These are phyloP conservation scores for Rhynchonema sp. DNA, from an alignment of 2,888 invertebrate genomes.

Conservation along the genomic window DNA sequence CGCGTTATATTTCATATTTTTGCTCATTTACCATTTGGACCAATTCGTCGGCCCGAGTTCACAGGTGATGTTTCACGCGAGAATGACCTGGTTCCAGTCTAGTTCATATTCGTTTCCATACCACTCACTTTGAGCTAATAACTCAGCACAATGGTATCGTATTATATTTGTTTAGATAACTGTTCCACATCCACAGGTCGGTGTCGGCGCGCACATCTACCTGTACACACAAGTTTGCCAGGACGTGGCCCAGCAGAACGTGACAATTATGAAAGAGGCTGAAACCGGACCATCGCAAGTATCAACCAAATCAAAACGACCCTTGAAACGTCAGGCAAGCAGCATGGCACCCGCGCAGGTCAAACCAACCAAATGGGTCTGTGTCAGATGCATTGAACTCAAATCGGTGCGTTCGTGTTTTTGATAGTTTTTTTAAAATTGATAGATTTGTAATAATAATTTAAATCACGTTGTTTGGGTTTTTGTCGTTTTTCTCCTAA, in stretches of 20 bases:
- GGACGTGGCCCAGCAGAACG: conserved; percentile 78
- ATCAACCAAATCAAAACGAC: conserved; percentile 10
- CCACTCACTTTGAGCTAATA: no score
- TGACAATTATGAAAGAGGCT: conserved; percentile 53
- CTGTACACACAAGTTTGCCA: conserved; percentile 69
- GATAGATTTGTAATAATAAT: no score
- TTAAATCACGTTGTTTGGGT: no score
- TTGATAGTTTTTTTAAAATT: neutral
- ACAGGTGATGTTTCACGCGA: no score
- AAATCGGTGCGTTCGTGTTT: conserved; percentile 10
- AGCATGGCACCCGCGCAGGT: conserved; percentile 40
- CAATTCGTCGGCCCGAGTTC: no score
- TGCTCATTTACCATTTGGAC: no score
- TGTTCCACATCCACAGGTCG: conserved; percentile 7
- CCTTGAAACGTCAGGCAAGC: conserved; percentile 5
- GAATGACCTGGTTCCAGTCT: no score
- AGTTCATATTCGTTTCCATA: no score
- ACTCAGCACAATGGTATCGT: no score
- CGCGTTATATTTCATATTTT: no score
- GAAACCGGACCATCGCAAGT: conserved; percentile 10
- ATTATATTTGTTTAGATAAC: no score
- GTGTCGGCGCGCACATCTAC: conserved; percentile 41
- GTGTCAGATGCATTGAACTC: conserved; percentile 16
- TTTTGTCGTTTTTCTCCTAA: neutral
- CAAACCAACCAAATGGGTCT: conserved; percentile 18